phyloP scores from a whole-genome alignment of 1,140 invertebrate species.

The Philotrypesis tridentata region DNA sequence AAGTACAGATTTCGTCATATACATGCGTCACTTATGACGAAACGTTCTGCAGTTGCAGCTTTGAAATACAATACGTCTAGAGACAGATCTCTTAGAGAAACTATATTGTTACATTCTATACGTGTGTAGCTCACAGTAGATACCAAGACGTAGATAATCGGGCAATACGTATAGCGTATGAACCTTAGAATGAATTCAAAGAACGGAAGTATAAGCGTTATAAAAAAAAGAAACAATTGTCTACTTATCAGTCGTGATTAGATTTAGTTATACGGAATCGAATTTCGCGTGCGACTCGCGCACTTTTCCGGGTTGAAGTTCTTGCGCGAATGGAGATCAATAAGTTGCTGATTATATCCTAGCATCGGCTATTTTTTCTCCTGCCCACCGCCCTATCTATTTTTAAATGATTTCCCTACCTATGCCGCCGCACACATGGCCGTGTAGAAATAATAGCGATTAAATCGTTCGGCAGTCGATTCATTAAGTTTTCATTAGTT shows the following conservation, averaged over 20 bases:
- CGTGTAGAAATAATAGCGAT: neutral
- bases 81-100: slow-evolving; percentile 39
- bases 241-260: too few species aligned
- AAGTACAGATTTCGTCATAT: too few species aligned
- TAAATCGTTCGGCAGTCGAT: slow-evolving; percentile 7
- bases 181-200: neutral
- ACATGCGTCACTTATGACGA: neutral
- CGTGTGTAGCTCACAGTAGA: slow-evolving; percentile 30
- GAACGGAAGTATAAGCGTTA: neutral
- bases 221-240: neutral
- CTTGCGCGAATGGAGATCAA: neutral
- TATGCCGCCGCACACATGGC: neutral
- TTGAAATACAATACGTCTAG: slow-evolving; percentile 21
- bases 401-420: slow-evolving; percentile 5
- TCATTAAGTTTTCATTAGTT: slow-evolving; percentile 9
- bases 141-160: neutral
- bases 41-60: slow-evolving; percentile 19
- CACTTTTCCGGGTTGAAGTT: slow-evolving; percentile 8
- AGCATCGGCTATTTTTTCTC: neutral
- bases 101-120: neutral
- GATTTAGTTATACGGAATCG: neutral
- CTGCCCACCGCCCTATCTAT: neutral
- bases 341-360: neutral
- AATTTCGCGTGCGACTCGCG: neutral
- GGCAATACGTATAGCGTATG: neutral